phyloP scores from a whole-genome alignment of 2,797 vertebrate species.

The Cirrhinus molitorella region DNA sequence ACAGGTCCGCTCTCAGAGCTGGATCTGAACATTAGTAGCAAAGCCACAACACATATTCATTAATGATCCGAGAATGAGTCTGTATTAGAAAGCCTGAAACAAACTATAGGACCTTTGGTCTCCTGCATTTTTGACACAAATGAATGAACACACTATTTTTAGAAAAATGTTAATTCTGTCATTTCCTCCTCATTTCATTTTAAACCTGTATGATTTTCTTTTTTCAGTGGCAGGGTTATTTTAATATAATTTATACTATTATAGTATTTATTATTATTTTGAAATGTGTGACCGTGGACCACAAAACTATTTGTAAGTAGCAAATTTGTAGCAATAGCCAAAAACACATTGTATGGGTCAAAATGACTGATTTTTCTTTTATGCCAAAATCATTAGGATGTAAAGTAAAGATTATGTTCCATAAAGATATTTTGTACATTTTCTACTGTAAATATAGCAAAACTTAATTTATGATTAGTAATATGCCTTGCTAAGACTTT shows the following conservation, averaged over 20 bases:
- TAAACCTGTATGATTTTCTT: background rate
- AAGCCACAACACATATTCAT: conserved; percentile 33
- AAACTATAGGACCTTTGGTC: background rate
- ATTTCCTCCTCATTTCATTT: background rate
- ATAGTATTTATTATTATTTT: background rate
- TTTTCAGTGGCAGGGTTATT: background rate
- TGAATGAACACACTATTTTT: background rate
- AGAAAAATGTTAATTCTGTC: background rate
- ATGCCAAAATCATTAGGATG: too few species aligned
- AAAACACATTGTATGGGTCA: too few species aligned
- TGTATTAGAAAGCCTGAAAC: conserved; percentile 44
- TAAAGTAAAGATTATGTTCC: too few species aligned
- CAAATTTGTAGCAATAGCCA: too few species aligned
- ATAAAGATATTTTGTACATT: too few species aligned
- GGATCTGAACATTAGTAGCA: conserved; percentile 39
- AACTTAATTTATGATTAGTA: too few species aligned
- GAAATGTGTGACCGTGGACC: too few species aligned
- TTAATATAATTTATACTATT: background rate
- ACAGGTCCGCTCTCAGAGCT: conserved; percentile 62
- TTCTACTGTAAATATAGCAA: too few species aligned
- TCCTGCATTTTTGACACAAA: conserved; percentile 13
- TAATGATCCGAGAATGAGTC: conserved; percentile 31
- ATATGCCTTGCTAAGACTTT: too few species aligned
- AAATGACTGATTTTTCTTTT: too few species aligned
- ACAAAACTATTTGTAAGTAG: too few species aligned